phyloP scores from a whole-genome alignment of 2,797 vertebrate species.

The Sebastes alutus region DNA sequence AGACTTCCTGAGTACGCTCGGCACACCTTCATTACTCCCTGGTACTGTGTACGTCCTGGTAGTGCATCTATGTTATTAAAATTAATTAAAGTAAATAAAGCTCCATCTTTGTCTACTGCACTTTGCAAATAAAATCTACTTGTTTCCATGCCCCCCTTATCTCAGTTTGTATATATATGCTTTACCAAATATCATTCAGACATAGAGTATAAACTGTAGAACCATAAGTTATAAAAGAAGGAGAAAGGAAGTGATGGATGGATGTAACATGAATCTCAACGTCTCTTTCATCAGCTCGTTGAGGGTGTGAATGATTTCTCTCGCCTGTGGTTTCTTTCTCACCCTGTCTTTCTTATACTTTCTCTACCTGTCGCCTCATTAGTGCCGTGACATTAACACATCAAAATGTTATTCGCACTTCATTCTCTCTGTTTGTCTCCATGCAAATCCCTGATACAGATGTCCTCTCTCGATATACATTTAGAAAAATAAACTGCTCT shows the following conservation, averaged over 20 bases:
- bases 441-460: neutral
- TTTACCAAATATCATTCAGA: no score
- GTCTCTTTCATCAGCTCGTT: slow-evolving; percentile 1
- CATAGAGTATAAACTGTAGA: neutral
- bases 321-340: slow-evolving; percentile 12
- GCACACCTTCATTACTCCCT: slow-evolving; percentile 23
- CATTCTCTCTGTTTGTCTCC: neutral
- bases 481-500: neutral
- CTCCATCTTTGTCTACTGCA: neutral
- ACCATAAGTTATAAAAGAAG: neutral
- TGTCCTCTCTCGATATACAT: neutral
- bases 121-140: neutral
- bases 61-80: neutral
- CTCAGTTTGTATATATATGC: no score
- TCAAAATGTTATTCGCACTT: slow-evolving; percentile 3
- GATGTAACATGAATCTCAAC: neutral
- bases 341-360: neutral
- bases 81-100: neutral
- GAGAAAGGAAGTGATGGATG: neutral
- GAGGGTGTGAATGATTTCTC: slow-evolving; percentile 16
- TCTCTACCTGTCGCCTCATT: slow-evolving; percentile 20
- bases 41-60: accelerated
- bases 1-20: neutral
- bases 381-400: slow-evolving; percentile 36
- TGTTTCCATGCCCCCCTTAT: neutral